Evolutionary conservation across 2,797 vertebrate species (phyloP).

Genomic region (Vipera ursinii): DNA sequence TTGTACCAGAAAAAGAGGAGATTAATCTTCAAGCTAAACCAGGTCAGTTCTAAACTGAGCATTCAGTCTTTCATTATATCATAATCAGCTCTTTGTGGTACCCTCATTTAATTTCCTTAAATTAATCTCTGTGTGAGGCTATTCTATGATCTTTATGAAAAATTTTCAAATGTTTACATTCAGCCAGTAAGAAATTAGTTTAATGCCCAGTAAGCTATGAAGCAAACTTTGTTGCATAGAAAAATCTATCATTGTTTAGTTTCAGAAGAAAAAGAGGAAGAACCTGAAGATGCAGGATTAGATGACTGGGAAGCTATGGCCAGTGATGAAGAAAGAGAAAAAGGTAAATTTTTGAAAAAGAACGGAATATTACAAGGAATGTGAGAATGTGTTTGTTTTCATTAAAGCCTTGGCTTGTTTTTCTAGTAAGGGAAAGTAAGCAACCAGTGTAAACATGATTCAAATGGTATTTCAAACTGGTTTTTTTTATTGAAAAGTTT

Average conservation of each 20-base stretch:
- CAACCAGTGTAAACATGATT: neutral
- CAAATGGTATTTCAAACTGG: neutral
- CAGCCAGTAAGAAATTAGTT: neutral
- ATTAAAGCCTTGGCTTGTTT: neutral
- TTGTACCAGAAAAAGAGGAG: conserved; percentile 70
- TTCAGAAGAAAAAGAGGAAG: conserved; percentile 74
- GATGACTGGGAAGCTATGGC: conserved; percentile 89
- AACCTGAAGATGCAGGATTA: conserved; percentile 73
- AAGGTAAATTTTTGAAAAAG: conserved; percentile 61
- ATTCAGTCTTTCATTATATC: neutral
- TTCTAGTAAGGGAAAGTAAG: neutral
- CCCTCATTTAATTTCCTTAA: neutral
- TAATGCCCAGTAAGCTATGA: neutral
- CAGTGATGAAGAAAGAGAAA: conserved; percentile 83
- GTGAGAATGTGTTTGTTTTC: neutral
- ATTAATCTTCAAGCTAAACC: conserved; percentile 61
- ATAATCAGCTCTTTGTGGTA: neutral
- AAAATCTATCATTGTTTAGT: conserved; percentile 23
- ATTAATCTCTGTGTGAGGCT: neutral
- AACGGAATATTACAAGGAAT: neutral
- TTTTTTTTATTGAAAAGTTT: too few species aligned
- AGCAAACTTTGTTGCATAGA: neutral
- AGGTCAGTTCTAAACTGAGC: conserved; percentile 58
- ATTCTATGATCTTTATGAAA: neutral
- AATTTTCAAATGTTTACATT: neutral